Base-by-base conservation (phyloP, 2,797 vertebrate genomes). In the Heteromormyrus szaboi region DNA sequence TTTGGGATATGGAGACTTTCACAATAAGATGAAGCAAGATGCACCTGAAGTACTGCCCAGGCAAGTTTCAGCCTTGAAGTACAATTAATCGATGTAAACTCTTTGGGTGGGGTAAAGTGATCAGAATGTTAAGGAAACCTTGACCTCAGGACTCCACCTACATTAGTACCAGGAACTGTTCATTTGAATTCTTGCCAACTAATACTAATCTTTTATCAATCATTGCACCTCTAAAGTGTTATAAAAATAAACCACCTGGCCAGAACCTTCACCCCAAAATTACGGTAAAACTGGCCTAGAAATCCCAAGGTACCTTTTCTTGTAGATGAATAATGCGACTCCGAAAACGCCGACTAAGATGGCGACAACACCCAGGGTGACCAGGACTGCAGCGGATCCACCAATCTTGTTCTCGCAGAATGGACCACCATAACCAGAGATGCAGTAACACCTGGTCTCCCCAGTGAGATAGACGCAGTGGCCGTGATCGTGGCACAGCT, bases 401-500 rank as follows among this genome's bases (percentile, higher is more conserved):
- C 48, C 89, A 8, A 88, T 68, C 0, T 87, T 19, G 48, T 95
- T 95, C 90, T 98, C 95, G 0, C 98, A 99, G 90, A 93, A 96
- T 88, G 96, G 93, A 0, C 97, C 97, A 0, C 88, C 93, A 48
- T 96, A 97, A 7, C 96, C 97, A 19, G 91, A 17, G 8, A 62
- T 1, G 0, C 98, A 99, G 88, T 92, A 94, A 86, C 98, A 99
- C 1, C 4, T 94, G 7, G 91, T 91, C 29, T 25, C 89, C 19
- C 91, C 91, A 0, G 92, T 95, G 50, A 95, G 94, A 0, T 90
- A 50, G 19, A 93, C 88, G 2, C 98, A 98, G n/a, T 19, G 90
- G 25, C 97, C 97, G 0, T 91, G 96, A 56, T 95, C 90, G 0
- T 92, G 95, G 89, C 98, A 99, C 25, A 0, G 89, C 12, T 93